These are phyloP conservation scores for Telmatochromis brichardi DNA, from an alignment of 2,113 vertebrate species.

Conservation along the genomic window DNA sequence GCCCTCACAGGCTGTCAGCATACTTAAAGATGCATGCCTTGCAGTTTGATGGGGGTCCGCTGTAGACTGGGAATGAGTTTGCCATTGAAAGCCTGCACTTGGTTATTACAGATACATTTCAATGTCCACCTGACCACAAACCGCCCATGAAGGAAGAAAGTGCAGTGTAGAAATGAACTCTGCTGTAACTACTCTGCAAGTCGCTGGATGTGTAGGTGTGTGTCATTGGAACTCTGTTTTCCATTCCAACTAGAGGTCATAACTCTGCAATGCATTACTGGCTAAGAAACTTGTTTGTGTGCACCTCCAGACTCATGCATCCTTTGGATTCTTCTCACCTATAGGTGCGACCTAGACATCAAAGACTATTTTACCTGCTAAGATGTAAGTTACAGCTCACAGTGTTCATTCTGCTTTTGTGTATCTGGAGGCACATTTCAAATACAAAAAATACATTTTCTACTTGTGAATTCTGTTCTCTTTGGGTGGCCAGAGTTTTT, in stretches of 20 bases:
- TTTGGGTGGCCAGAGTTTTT: not conserved
- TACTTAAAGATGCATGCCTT: not conserved
- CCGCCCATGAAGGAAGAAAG: not conserved
- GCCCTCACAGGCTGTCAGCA: not conserved
- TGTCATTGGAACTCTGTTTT: not conserved
- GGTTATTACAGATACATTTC: slow-evolving; percentile 8
- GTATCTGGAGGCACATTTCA: not conserved
- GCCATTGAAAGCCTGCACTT: not conserved
- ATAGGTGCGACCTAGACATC: not conserved
- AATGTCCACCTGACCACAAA: not conserved
- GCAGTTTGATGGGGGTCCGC: not conserved
- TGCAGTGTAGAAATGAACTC: not conserved
- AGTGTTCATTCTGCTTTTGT: not conserved
- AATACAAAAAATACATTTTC: not conserved
- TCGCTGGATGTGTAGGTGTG: not conserved
- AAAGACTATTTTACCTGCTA: not conserved
- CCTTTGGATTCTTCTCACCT: not conserved
- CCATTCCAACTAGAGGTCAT: not conserved
- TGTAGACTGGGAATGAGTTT: slow-evolving; percentile 5
- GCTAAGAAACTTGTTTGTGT: not conserved
- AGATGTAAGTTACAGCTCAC: not conserved
- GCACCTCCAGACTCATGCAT: not conserved
- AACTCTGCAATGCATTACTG: not conserved
- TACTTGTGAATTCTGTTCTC: not conserved
- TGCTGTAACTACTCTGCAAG: not conserved